Conservation (phyloP, 2,888 invertebrate genomes). For the Deilephila elpenor region DNA sequence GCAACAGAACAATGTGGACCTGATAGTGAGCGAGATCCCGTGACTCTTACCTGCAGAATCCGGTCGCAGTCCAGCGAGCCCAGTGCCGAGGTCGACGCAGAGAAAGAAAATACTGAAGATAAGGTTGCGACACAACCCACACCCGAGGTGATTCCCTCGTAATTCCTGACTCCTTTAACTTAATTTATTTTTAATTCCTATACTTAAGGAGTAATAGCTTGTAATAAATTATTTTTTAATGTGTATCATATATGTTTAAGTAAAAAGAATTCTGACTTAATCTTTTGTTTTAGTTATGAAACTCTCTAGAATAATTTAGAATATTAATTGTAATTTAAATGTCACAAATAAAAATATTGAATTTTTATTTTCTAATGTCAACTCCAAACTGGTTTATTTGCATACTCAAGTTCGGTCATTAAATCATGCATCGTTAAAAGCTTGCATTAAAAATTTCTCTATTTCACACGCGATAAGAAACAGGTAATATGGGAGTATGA, state of each 20-base stretch:
- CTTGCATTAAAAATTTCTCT: not conserved
- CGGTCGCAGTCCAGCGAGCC: conserved; percentile 31
- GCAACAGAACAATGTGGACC: conserved; percentile 91
- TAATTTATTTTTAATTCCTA: conserved; percentile 55
- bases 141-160: conserved; percentile 65
- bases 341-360: not conserved
- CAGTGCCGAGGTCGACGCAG: conserved; percentile 29
- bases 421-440: not conserved
- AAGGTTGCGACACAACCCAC: conserved; percentile 39
- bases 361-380: not conserved
- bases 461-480: no score
- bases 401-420: not conserved
- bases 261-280: not conserved
- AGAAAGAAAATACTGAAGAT: conserved; percentile 33
- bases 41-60: conserved; percentile 84
- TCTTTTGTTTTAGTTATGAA: conserved; percentile 11
- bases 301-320: not conserved
- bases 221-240: conserved; percentile 37
- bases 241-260: conserved; percentile 2
- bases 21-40: conserved; percentile 87
- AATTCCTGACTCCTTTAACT: conserved; percentile 60
- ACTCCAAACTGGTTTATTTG: conserved; percentile 2
- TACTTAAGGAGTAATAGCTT: conserved; percentile 48
- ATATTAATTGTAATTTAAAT: not conserved
- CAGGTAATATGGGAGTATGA: no score